These are phyloP conservation scores for Salvelinus alpinus DNA, from an alignment of 2,113 vertebrate genomes.

Conservation along the genomic window DNA sequence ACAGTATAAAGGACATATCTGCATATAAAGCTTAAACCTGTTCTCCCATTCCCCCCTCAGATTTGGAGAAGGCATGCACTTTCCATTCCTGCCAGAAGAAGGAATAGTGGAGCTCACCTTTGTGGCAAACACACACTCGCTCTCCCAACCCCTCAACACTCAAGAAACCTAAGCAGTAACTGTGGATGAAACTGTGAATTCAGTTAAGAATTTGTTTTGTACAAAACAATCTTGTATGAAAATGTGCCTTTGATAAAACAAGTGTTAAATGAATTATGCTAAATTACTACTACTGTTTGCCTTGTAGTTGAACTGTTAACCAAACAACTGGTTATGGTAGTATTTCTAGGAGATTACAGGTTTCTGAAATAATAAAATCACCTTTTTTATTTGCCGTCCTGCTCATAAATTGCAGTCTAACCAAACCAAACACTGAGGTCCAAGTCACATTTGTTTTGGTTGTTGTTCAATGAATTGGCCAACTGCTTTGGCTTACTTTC, in stretches of 20 bases:
- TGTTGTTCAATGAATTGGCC: too few relatives aligned
- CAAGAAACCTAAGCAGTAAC: too few relatives aligned
- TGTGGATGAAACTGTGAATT: too few relatives aligned
- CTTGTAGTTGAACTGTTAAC: not conserved
- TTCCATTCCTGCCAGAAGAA: conserved; percentile 70
- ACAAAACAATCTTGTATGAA: not conserved
- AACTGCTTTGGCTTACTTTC: not conserved
- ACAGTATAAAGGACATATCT: not conserved
- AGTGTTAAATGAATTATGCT: not conserved
- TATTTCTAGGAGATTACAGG: not conserved
- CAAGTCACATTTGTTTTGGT: not conserved
- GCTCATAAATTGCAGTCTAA: too few relatives aligned
- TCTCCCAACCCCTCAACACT: too few relatives aligned
- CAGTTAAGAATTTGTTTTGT: too few relatives aligned
- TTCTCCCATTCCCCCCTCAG: conserved; percentile 57
- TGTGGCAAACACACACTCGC: too few relatives aligned
- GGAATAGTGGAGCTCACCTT: conserved; percentile 25
- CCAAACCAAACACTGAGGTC: not conserved
- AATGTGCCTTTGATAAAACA: not conserved
- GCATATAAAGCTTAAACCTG: not conserved
- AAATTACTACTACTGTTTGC: not conserved
- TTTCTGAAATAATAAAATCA: not conserved
- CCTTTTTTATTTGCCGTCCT: not conserved
- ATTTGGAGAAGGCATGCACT: conserved; percentile 76
- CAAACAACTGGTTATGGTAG: not conserved